Base-by-base conservation (phyloP, 2,113 vertebrate species). In the Paraplagusia blochii region DNA sequence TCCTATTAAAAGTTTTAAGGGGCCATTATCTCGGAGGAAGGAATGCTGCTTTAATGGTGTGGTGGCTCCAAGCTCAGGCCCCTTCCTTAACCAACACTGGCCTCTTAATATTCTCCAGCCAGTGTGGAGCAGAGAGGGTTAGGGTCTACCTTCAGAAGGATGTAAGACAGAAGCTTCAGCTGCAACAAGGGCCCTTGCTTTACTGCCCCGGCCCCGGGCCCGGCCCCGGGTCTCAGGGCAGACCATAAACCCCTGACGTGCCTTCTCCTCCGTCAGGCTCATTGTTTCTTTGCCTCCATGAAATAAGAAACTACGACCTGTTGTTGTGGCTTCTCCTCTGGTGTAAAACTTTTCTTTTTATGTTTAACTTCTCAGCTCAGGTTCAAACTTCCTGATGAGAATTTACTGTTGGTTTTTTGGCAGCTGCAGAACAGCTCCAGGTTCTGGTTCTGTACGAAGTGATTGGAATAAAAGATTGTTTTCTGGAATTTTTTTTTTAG, bases 1-100 rank as follows among this genome's bases (percentile, higher is more conserved):
- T 80, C 81, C 87, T 72, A 74, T 90, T 89, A 90, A 90, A 88
- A 78, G 57, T 86, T 89, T 89, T 87, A 91, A 86, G 77, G 83
- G 80, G 77, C 83, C 83, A 85, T 88, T 89, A 89, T 89, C 86
- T 84, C 71, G 83, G 74, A 72, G 82, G 76, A 90, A 90, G 84
- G 83, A 90, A 90, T 89, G 86, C 46, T 87, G 76, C 64, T 89
- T 84, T 90, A 88, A 86, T 88, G 77, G 85, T 80, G 77, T 73
- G 82, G 82, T 78, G 74, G 79, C 78, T 85, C 81, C 74, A 64
- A 79, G 60, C 81, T 66, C 65, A 78, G 79, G 81, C 83, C 81
- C 78, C 78, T 77, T 79, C 76, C 78, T 85, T 74, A 79, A 84
- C 80, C 56, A 54, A 58, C 72, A 52, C 67, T 59, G 15, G 60